Evolutionary conservation across 2,113 vertebrate species (phyloP).

Genomic region (Spea multiplicata): DNA sequence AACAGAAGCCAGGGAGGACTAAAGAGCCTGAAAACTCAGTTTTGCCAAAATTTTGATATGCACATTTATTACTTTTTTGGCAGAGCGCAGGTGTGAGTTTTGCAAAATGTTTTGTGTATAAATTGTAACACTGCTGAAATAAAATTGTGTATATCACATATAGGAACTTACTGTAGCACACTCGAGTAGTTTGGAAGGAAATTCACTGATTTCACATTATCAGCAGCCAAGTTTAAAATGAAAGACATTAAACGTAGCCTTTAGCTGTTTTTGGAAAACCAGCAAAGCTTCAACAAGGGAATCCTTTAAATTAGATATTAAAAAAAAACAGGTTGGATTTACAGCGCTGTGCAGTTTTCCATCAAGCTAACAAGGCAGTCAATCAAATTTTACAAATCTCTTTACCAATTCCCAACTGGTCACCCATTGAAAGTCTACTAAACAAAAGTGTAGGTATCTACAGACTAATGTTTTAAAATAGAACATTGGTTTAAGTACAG

Average conservation of each 20-base stretch:
- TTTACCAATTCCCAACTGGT: not conserved
- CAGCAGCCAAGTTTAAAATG: constrained; percentile 17
- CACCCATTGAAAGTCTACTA: not conserved
- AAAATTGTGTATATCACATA: not conserved
- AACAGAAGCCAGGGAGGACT: constrained; percentile 47
- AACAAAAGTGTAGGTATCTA: no score
- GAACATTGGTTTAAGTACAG: no score
- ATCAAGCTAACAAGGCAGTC: not conserved
- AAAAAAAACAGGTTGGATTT: not conserved
- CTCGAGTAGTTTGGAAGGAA: not conserved
- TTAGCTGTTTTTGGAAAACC: constrained; percentile 23
- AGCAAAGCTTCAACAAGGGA: constrained; percentile 27
- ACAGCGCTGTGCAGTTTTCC: not conserved
- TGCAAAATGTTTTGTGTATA: not conserved
- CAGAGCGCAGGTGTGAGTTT: not conserved
- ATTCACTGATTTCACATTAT: not conserved
- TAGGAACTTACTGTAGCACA: not conserved
- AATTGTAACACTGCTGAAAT: not conserved
- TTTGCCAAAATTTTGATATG: constrained; percentile 41
- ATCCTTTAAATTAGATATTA: constrained; percentile 27
- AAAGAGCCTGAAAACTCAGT: constrained; percentile 19
- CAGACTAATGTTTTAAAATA: no score
- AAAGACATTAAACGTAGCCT: constrained; percentile 26
- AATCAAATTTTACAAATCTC: not conserved
- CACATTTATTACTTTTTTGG: constrained; percentile 45